Evolutionary conservation across 2,888 invertebrate genomes (phyloP).

Genomic region (Tethea ocularis): DNA sequence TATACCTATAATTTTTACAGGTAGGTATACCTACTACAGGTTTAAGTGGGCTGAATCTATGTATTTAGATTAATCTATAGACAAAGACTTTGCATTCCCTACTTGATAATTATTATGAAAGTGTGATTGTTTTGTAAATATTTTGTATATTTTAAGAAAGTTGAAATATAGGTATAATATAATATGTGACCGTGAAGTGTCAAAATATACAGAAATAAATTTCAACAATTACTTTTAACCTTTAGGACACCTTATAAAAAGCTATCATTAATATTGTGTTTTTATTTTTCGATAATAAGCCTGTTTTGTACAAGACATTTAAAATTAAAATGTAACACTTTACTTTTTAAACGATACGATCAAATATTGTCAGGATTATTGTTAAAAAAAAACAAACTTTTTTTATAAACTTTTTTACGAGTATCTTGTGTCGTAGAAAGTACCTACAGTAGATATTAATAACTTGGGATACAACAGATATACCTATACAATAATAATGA

Average conservation of each 20-base stretch:
- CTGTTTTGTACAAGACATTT: not conserved
- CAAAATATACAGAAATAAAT: not conserved
- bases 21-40: not conserved
- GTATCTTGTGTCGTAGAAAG: not conserved
- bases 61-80: no score
- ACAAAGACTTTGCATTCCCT: no score
- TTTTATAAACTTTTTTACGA: no score
- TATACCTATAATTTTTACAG: not conserved
- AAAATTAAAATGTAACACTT: not conserved
- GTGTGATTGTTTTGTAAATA: no score
- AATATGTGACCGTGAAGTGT: not conserved
- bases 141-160: no score
- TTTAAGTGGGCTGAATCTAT: not conserved
- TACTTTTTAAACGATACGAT: conserved; percentile 3
- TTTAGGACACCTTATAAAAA: not conserved
- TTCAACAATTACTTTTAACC: no score
- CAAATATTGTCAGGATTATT: not conserved
- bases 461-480: not conserved
- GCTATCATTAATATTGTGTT: not conserved
- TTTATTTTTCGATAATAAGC: not conserved
- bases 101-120: no score
- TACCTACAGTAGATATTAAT: not conserved
- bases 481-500: not conserved
- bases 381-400: no score
- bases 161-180: not conserved